phyloP scores from a whole-genome alignment of 2,888 invertebrate genomes.

The Ornithoptera priamus region DNA sequence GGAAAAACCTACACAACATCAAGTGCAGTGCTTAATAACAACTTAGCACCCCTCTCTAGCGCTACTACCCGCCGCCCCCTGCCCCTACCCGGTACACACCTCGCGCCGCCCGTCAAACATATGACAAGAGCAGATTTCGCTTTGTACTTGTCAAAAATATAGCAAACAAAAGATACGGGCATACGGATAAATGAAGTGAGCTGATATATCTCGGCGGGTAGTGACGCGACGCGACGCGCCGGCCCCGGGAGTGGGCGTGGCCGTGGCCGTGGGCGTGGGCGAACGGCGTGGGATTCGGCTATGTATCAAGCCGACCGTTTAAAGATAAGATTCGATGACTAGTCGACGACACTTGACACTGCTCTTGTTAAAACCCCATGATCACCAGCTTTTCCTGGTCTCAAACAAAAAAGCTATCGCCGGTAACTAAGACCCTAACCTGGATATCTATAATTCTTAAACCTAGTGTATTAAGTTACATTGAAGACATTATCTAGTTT shows the following conservation, averaged over 20 bases:
- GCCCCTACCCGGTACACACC: slow-evolving; percentile 30
- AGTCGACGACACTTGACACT: too few species aligned
- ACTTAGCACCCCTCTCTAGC: slow-evolving; percentile 60
- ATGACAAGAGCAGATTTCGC: slow-evolving; percentile 78
- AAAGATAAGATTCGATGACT: too few species aligned
- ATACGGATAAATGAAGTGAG: slow-evolving; percentile 78
- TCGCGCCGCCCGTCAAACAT: slow-evolving; percentile 73
- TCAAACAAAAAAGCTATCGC: too few species aligned
- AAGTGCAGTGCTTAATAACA: slow-evolving; percentile 76
- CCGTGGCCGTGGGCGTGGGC: background rate
- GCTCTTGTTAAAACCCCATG: too few species aligned
- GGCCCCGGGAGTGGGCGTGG: background rate
- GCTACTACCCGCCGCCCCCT: slow-evolving; percentile 36
- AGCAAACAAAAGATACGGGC: slow-evolving; percentile 78
- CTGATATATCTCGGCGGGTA: slow-evolving; percentile 72
- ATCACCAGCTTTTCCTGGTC: too few species aligned
- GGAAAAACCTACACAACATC: slow-evolving; percentile 51
- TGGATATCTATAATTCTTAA: too few species aligned
- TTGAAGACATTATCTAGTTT: too few species aligned
- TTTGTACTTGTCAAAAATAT: slow-evolving; percentile 81
- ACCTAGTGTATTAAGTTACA: too few species aligned
- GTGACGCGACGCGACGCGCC: slow-evolving; percentile 47
- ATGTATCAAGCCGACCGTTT: too few species aligned
- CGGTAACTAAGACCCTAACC: too few species aligned
- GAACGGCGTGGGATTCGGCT: background rate